A percentile compares a stretch with the other conserved stretches of the same genome.
These are phyloP conservation scores for Rhopalosiphum nymphaeae DNA, from an alignment of 2,888 invertebrate species.

Conservation along the genomic window DNA sequence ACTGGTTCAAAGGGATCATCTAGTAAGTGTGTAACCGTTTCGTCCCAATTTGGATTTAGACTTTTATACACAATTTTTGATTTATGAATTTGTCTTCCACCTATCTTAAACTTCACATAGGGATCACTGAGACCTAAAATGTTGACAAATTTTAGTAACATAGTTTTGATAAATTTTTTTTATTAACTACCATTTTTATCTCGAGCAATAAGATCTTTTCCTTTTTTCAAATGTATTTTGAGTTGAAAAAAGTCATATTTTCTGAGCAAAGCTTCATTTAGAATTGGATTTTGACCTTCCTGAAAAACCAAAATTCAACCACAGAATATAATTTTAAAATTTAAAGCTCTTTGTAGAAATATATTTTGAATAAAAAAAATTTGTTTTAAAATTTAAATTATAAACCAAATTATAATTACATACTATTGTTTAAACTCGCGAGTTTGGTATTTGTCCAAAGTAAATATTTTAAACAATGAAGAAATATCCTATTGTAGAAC, in stretches of 20 bases:
- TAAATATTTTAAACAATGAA: not conserved
- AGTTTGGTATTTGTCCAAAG: not conserved
- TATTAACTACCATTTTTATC: conserved; percentile 84
- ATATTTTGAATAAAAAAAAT: not conserved
- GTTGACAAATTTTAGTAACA: conserved; percentile 68
- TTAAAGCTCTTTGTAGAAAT: not conserved
- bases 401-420: not conserved
- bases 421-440: not conserved
- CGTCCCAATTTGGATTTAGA: conserved; percentile 98
- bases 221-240: conserved; percentile 88
- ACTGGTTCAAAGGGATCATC: conserved; percentile 91
- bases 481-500: not conserved
- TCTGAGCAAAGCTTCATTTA: conserved; percentile 81
- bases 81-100: conserved; percentile 89
- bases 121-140: conserved; percentile 94
- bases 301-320: conserved; percentile 67
- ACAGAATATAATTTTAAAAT: not conserved
- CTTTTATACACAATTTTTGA: conserved; percentile 94
- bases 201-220: conserved; percentile 90
- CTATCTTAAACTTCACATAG: conserved; percentile 95
- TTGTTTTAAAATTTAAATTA: not conserved
- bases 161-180: conserved; percentile 8
- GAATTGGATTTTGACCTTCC: conserved; percentile 78
- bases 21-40: conserved; percentile 90
- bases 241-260: conserved; percentile 94